Evolutionary conservation across 2,113 vertebrate species (phyloP).

Genomic region (Microcebus jonahi): DNA sequence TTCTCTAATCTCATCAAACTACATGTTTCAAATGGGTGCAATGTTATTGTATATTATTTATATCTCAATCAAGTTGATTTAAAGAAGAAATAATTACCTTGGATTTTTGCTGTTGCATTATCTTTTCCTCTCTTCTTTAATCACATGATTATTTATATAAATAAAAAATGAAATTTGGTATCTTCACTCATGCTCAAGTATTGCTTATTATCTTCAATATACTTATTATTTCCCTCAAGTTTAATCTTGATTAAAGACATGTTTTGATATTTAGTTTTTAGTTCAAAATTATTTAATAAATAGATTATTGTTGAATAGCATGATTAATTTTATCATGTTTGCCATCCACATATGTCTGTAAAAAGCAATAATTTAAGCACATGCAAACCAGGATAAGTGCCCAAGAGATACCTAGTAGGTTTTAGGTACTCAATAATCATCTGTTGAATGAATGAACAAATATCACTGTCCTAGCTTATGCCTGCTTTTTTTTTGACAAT

Average conservation of each 20-base stretch:
- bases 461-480: rapidly evolving
- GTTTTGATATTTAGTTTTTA: neutral
- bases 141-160: neutral
- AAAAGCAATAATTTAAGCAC: neutral
- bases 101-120: neutral
- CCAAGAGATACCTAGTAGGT: neutral
- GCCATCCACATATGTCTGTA: neutral
- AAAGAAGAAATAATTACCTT: neutral
- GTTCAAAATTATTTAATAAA: neutral
- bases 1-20: neutral
- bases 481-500: neutral
- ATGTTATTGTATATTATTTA: neutral
- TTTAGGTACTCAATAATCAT: neutral
- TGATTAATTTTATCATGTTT: neutral
- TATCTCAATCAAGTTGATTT: neutral
- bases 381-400: neutral
- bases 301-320: neutral
- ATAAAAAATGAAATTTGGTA: neutral
- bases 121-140: neutral
- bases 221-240: neutral
- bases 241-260: neutral
- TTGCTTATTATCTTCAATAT: neutral
- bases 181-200: neutral
- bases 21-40: neutral
- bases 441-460: neutral